Evolutionary conservation across 37 sponge, comb jelly and placozoan genomes (phyloP).

Genomic region (Cladorhizidae sp.): DNA sequence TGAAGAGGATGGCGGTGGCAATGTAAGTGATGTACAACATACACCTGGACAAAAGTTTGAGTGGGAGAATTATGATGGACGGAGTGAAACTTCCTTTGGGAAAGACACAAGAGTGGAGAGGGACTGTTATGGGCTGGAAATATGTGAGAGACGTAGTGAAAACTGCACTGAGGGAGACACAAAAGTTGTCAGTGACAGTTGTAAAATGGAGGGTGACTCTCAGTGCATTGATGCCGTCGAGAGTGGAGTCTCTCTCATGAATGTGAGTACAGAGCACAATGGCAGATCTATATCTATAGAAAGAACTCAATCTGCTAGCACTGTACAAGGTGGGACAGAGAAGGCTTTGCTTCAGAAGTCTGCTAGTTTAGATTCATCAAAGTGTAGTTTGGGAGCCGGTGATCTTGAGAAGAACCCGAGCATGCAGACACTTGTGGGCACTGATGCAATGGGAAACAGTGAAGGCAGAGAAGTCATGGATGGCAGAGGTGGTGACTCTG

Average conservation of each 20-base stretch:
- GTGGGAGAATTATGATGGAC: too few relatives aligned
- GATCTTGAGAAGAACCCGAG: slow-evolving; percentile 3
- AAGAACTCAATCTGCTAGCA: too few relatives aligned
- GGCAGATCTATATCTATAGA: too few relatives aligned
- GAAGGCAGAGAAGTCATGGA: too few relatives aligned
- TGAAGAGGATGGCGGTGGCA: not conserved
- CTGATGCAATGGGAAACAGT: not conserved
- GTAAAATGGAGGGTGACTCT: too few relatives aligned
- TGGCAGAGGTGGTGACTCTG: slow-evolving; percentile 45
- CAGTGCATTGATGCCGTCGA: too few relatives aligned
- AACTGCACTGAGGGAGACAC: not conserved
- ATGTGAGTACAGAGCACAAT: too few relatives aligned
- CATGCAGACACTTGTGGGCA: slow-evolving; percentile 16
- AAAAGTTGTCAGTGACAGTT: not conserved
- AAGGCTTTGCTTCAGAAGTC: not conserved
- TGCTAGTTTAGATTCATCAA: not conserved
- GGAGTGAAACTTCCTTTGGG: too few relatives aligned
- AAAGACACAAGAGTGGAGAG: not conserved
- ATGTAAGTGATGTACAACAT: not conserved
- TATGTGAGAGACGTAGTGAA: too few relatives aligned
- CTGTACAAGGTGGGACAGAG: not conserved
- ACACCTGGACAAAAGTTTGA: too few relatives aligned
- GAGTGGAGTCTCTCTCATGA: too few relatives aligned
- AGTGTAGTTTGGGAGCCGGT: not conserved
- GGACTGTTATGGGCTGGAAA: too few relatives aligned